These are phyloP conservation scores for Pseudococcus viburni DNA, from an alignment of 2,888 invertebrate species.

Conservation along the genomic window DNA sequence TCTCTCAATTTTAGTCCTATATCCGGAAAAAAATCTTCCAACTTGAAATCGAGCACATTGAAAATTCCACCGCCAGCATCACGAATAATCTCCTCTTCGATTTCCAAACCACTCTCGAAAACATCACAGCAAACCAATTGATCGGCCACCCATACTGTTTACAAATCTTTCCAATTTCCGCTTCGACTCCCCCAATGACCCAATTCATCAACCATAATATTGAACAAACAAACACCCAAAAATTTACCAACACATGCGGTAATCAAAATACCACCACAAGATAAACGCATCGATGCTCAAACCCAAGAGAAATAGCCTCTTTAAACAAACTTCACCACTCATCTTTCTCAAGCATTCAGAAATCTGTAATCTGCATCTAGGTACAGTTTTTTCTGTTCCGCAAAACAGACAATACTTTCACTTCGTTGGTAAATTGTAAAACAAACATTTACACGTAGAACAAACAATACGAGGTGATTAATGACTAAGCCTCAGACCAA, in stretches of 20 bases:
- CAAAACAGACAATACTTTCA: constrained; percentile 17
- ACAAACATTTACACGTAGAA: constrained; percentile 21
- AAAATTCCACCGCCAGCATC: background rate
- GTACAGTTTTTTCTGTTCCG: background rate
- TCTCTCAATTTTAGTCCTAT: too few species aligned
- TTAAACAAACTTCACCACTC: too few species aligned
- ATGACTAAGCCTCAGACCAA: background rate
- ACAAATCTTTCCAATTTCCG: constrained; percentile 10
- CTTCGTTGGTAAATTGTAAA: constrained; percentile 20
- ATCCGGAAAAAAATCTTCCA: too few species aligned
- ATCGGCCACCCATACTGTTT: background rate
- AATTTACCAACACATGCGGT: constrained; percentile 18
- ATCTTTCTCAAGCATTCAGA: too few species aligned
- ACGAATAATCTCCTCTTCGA: background rate
- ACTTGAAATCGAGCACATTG: too few species aligned
- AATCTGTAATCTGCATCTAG: background rate
- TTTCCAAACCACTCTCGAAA: background rate
- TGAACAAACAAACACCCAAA: background rate
- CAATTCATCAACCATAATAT: background rate
- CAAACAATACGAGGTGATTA: constrained; percentile 15
- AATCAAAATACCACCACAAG: background rate
- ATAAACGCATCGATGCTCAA: background rate
- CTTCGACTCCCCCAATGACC: constrained; percentile 18
- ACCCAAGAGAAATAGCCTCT: background rate
- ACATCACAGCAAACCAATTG: background rate